Evolutionary conservation across 2,113 vertebrate genomes (phyloP), one percentile per base, ranked within the genome.

Genomic region (Aleadryas rufinucha): DNA sequence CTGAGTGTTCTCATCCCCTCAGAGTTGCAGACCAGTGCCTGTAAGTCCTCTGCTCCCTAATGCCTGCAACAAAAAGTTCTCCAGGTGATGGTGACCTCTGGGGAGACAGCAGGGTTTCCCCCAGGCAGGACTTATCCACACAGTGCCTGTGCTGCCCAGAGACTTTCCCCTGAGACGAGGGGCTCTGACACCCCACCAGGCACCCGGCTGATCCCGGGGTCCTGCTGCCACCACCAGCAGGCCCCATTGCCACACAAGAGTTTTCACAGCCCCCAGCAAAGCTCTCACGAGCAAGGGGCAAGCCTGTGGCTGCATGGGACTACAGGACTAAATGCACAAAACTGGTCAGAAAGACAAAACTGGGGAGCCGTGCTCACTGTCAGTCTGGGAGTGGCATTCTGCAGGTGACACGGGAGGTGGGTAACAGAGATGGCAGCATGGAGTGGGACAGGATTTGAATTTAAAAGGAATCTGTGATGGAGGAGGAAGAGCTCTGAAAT

Each of bases 331-430:
- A 1, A 9, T 45, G 64, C 27, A 86, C 5, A 5, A 30, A 86
- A 64, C 35, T 22, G 22, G 11, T 37, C 14, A 13, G 49, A 50
- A 92, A 66, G 72, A 69, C 2, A 5, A 74, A 84, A 81, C 1
- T 2, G 1, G n/a, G 20, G 42, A 59, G 17, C 28, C 0, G 0
- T 60, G 42, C 37, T 68, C 59, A 56, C 27, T 68, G n/a, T 27
- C 76, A 53, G 13, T 37, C 31, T 42, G 35, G 63, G 66, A 84
- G n/a, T 42, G 23, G 47, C 15, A 75, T 75, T 49, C 47, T 7
- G 6, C 50, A 68, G 37, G 54, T 28, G n/a, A 80, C 76, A 86
- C 0, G 0, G 37, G 41, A 39, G 28, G 31, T 0, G 1, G 27
- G 22, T 39, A 70, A 75, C 49, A 41, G n/a, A 71, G 56, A 13